Evolutionary conservation across 2,797 vertebrate genomes (phyloP), one percentile per base, ranked within the genome.

Genomic region (Hippocampus kuda): DNA sequence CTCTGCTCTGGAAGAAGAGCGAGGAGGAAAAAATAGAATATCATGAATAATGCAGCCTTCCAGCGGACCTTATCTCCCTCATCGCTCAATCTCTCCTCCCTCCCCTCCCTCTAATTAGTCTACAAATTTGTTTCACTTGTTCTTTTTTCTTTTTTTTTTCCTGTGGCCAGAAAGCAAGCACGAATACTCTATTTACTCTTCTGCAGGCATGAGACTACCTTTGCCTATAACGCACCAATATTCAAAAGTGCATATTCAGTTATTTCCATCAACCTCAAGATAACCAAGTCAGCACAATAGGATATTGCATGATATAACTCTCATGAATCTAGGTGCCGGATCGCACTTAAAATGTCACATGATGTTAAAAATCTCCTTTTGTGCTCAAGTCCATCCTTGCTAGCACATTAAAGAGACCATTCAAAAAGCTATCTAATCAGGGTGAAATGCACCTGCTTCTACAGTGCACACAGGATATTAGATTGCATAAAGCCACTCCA

Each of bases 41-140:
- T 77, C 78, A 88, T 90, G 82, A 88, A 89, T 89, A 85, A 88
- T 86, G 76, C 70, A 86, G 61, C 67, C 67, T 71, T 85, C 76
- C 75, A 78, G 71, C 30, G n/a, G 70, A 71, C 66, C 68, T 53
- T 63, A 68, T 77, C 75, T 80, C 60, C 72, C 66, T 80, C 73
- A 69, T 76, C 70, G 65, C 77, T 76, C 69, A 6, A 70, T 78
- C 70, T 70, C 67, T 76, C 44, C 42, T 65, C 73, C 68, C 71
- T 70, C 67, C 69, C 71, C 69, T 76, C 48, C 48, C 51, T 77
- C 76, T 88, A 89, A 89, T 92, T 89, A 87, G 81, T 83, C 84
- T 85, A 85, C 82, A 89, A 84, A 86, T 87, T 73, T 78, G 74
- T 75, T 85, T 85, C 78, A 72, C 77, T 72, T 85, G 72, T 81